A percentile compares a stretch with the other conserved stretches of the same genome.
Conservation (phyloP, 2,797 vertebrate genomes). For the Silurus lanzhouensis region DNA sequence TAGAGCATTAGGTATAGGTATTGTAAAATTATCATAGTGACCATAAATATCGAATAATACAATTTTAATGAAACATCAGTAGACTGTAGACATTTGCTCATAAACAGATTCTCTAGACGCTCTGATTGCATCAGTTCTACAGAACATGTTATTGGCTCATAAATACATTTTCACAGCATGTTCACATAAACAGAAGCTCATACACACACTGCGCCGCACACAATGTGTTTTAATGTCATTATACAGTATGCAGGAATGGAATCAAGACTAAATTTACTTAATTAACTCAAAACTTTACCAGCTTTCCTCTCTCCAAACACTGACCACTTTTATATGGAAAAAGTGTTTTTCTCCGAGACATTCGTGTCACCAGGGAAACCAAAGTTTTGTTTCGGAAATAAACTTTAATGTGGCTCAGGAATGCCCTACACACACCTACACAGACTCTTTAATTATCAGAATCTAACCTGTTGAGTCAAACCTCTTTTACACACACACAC, state of each 20-base stretch:
- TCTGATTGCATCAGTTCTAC: not conserved
- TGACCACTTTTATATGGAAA: not conserved
- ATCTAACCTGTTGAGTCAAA: not conserved
- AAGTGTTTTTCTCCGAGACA: not conserved
- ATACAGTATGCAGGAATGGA: not conserved
- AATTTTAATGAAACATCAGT: not conserved
- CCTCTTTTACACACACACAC: not conserved
- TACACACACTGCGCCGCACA: not conserved
- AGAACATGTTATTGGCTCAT: not conserved
- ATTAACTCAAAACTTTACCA: not conserved
- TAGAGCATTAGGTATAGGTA: not conserved
- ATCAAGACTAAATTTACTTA: not conserved
- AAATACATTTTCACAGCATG: not conserved
- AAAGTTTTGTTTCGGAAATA: constrained; percentile 9
- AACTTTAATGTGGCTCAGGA: not conserved
- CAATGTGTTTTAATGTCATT: no score
- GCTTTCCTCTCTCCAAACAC: not conserved
- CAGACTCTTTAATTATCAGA: not conserved
- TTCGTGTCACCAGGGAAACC: not conserved
- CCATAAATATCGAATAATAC: not conserved
- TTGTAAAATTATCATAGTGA: not conserved
- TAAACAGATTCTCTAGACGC: not conserved
- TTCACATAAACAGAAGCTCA: not conserved
- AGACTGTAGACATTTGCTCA: not conserved
- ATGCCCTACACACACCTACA: not conserved